A percentile compares a stretch with the other conserved stretches of the same genome.
Conservation (phyloP, 2,888 invertebrate species). For the Cheilosia urbana region DNA sequence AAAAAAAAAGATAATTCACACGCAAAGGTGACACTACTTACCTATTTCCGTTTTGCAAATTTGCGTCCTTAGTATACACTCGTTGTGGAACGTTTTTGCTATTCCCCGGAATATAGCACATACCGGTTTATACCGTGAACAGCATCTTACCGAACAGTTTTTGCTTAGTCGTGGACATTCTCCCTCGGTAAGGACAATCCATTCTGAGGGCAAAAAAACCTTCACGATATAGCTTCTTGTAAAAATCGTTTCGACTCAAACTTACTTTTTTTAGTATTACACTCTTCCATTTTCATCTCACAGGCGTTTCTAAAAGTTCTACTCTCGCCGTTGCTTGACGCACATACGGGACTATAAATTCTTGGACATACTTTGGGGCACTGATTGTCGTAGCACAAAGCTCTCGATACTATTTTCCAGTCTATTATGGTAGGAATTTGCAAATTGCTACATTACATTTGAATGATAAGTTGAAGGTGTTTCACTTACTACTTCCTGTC, state of each 20-base stretch:
- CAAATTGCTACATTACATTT: background rate
- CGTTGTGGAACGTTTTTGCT: constrained; percentile 31
- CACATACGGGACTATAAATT: constrained; percentile 54
- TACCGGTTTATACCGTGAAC: constrained; percentile 17
- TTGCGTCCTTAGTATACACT: constrained; percentile 33
- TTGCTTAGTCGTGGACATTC: constrained; percentile 22
- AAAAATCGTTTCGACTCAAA: background rate
- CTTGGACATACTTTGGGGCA: constrained; percentile 45
- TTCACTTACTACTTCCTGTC: constrained; percentile 41
- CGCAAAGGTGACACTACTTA: background rate
- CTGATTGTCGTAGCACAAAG: background rate
- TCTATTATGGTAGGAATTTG: background rate
- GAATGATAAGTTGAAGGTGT: background rate
- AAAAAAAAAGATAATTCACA: too few relatives aligned
- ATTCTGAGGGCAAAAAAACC: constrained; percentile 18
- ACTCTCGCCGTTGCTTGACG: constrained; percentile 10
- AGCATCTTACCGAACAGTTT: constrained; percentile 31
- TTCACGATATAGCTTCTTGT: background rate
- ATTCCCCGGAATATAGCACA: constrained; percentile 33
- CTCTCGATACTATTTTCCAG: constrained; percentile 51
- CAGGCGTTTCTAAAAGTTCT: constrained; percentile 46
- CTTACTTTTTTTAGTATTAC: constrained; percentile 38
- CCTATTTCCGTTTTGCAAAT: constrained; percentile 35
- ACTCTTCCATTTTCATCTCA: constrained; percentile 56
- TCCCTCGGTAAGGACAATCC: constrained; percentile 38